phyloP scores from a whole-genome alignment of 2,888 invertebrate genomes.

The Helleia helle region DNA sequence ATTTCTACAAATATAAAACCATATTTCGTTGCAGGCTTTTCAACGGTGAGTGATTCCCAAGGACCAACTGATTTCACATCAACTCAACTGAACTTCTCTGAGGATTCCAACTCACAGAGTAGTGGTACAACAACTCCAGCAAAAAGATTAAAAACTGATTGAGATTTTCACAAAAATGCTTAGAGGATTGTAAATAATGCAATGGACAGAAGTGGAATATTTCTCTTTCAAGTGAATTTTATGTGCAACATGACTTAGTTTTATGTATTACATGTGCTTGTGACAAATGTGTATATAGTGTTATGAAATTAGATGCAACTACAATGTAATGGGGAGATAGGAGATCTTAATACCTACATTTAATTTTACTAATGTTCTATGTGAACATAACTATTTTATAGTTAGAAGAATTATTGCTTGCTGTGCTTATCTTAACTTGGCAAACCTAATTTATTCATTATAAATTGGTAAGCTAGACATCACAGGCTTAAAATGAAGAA shows the following conservation, averaged over 20 bases:
- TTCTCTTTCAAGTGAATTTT: neutral
- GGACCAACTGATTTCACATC: slow-evolving; percentile 90
- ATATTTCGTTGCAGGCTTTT: slow-evolving; percentile 85
- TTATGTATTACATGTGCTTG: slow-evolving; percentile 1
- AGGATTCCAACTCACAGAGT: slow-evolving; percentile 92
- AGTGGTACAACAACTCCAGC: slow-evolving; percentile 81
- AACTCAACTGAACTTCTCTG: slow-evolving; percentile 89
- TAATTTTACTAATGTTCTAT: no score
- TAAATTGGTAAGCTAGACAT: no score
- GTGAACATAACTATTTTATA: no score
- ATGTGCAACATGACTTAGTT: slow-evolving; percentile 2
- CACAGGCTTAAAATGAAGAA: no score
- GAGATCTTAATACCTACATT: no score
- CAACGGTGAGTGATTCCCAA: slow-evolving; percentile 92
- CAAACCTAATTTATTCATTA: no score
- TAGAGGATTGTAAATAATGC: neutral
- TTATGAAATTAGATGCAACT: neutral
- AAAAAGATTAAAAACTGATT: slow-evolving; percentile 86
- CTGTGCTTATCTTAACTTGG: no score
- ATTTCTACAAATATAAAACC: no score
- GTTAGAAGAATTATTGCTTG: no score
- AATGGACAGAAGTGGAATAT: neutral
- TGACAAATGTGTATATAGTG: slow-evolving; percentile 7
- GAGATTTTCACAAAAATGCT: slow-evolving; percentile 31
- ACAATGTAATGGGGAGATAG: slow-evolving; percentile 1